A percentile compares a stretch with the other conserved stretches of the same genome.
These are phyloP conservation scores for Paramacrobiotus metropolitanus DNA, from an alignment of 1,140 invertebrate species.

Conservation along the genomic window DNA sequence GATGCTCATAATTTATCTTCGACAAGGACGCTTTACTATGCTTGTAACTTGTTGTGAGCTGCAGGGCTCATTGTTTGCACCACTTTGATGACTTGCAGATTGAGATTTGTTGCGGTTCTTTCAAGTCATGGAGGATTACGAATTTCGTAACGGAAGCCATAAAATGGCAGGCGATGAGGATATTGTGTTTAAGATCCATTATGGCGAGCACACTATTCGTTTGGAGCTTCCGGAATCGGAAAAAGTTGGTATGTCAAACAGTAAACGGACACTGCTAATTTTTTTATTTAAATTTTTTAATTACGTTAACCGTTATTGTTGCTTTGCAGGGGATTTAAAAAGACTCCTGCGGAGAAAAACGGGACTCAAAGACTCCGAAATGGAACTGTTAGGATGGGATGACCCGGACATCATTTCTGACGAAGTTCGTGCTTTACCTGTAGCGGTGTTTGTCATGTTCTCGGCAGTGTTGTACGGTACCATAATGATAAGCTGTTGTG, in stretches of 20 bases:
- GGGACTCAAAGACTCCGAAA: not conserved
- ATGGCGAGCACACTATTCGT: conserved; percentile 1
- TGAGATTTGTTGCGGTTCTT: too few species aligned
- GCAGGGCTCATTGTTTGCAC: too few species aligned
- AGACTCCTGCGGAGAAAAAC: not conserved
- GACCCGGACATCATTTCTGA: not conserved
- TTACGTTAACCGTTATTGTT: not conserved
- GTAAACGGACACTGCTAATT: too few species aligned
- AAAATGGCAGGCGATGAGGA: not conserved
- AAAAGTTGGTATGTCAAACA: not conserved
- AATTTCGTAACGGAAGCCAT: too few species aligned
- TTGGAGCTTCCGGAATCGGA: not conserved
- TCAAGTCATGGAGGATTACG: too few species aligned
- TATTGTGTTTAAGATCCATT: not conserved
- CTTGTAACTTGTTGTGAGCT: too few species aligned
- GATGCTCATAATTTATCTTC: too few species aligned
- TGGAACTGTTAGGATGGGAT: not conserved
- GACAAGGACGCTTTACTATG: too few species aligned
- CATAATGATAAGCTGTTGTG: too few species aligned
- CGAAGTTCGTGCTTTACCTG: not conserved
- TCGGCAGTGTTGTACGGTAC: not conserved
- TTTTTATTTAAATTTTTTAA: not conserved
- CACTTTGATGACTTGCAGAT: too few species aligned
- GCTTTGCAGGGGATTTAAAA: not conserved
- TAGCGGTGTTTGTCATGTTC: not conserved